These are phyloP conservation scores for Solea senegalensis DNA, from an alignment of 2,113 vertebrate species.

Conservation along the genomic window DNA sequence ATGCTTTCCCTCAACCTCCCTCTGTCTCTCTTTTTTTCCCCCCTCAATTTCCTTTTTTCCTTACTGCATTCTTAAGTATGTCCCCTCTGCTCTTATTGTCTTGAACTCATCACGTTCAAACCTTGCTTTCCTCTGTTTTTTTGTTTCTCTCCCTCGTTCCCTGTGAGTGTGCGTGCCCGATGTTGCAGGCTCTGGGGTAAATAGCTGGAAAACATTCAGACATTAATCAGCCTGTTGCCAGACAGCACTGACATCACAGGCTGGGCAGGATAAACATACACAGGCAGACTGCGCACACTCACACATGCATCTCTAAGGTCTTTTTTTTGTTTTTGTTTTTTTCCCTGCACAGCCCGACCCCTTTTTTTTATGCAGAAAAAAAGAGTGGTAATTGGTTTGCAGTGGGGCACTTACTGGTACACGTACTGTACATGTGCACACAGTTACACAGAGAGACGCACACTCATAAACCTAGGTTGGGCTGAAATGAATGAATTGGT, in stretches of 20 bases:
- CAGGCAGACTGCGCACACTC: constrained; percentile 7
- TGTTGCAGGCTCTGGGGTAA: constrained; percentile 55
- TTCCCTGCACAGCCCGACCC: constrained; percentile 1
- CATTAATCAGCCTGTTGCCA: constrained; percentile 80
- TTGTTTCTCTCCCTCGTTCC: not conserved
- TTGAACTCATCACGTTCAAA: constrained; percentile 9
- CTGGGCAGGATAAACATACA: constrained; percentile 64
- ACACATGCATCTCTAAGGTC: constrained; percentile 28
- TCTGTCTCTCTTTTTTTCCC: not conserved
- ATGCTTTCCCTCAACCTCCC: constrained; percentile 18
- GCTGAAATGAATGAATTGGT: not conserved
- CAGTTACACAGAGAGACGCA: not conserved
- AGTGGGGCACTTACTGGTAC: constrained; percentile 55
- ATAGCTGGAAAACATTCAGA: constrained; percentile 76
- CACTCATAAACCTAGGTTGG: constrained; percentile 16
- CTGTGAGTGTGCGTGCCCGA: constrained; percentile 16
- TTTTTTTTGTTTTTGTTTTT: not conserved
- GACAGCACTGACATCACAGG: constrained; percentile 79
- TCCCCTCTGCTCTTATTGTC: not conserved
- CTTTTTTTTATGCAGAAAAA: constrained; percentile 48
- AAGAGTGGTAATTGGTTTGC: constrained; percentile 73
- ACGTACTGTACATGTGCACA: constrained; percentile 17
- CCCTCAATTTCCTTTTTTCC: not conserved
- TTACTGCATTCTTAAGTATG: not conserved
- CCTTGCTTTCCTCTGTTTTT: not conserved